phyloP scores from a whole-genome alignment of 2,797 vertebrate genomes.

The Cuniculus paca region DNA sequence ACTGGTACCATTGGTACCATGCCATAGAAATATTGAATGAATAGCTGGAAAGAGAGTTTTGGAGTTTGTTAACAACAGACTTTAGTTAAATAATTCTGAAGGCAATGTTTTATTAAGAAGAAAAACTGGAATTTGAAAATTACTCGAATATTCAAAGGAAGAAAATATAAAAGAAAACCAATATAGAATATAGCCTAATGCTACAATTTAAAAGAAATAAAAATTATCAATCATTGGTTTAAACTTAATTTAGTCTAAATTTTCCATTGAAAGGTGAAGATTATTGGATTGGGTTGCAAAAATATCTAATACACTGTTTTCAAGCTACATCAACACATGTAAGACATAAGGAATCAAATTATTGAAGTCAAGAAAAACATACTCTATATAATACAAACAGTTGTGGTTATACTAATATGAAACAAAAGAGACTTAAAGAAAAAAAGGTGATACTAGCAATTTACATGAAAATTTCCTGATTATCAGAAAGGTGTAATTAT shows the following conservation, averaged over 20 bases:
- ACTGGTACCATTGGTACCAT: background rate
- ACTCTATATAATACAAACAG: background rate
- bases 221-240: background rate
- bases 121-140: background rate
- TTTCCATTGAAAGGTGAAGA: background rate
- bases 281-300: background rate
- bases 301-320: background rate
- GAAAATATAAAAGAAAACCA: background rate
- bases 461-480: background rate
- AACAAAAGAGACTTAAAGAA: background rate
- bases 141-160: background rate
- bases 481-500: background rate
- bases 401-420: background rate
- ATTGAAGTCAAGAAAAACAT: background rate
- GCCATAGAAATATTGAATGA: background rate
- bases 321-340: background rate
- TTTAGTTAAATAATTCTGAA: background rate
- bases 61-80: background rate
- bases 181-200: background rate
- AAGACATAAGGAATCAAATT: background rate
- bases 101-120: background rate
- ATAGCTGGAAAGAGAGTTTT: background rate
- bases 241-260: background rate
- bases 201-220: background rate
- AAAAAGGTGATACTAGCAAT: background rate